A percentile compares a stretch with the other conserved stretches of the same genome.
Conservation (phyloP, 2,888 invertebrate species). For the Clusia tigrina region DNA sequence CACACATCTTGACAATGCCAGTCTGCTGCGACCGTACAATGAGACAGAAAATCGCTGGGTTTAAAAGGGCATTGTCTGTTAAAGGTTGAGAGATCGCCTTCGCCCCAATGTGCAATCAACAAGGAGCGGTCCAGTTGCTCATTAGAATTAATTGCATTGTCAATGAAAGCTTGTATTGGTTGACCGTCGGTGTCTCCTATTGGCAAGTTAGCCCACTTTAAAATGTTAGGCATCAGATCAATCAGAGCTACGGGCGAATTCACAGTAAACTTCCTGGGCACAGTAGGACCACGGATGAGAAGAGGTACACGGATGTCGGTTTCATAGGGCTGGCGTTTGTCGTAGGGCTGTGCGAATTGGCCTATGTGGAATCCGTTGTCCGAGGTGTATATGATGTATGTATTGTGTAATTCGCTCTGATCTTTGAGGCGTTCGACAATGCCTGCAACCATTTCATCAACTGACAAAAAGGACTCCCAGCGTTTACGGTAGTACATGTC, state of each 20-base stretch:
- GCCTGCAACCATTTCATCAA: slow-evolving; percentile 82
- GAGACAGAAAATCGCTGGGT: slow-evolving; percentile 65
- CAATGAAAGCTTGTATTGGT: slow-evolving; percentile 64
- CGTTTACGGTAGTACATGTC: slow-evolving; percentile 77
- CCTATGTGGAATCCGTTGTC: slow-evolving; percentile 94
- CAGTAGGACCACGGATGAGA: slow-evolving; percentile 76
- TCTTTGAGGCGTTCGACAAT: slow-evolving; percentile 69
- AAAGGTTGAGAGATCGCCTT: slow-evolving; percentile 69
- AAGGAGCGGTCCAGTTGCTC: slow-evolving; percentile 66
- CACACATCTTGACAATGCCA: slow-evolving; percentile 87
- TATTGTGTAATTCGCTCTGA: slow-evolving; percentile 71
- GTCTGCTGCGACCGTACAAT: slow-evolving; percentile 71
- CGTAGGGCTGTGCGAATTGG: slow-evolving; percentile 86
- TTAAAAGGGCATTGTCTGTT: slow-evolving; percentile 73
- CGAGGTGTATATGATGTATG: slow-evolving; percentile 84
- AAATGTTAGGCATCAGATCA: slow-evolving; percentile 86
- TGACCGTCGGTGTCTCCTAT: slow-evolving; percentile 72
- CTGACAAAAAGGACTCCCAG: slow-evolving; percentile 83
- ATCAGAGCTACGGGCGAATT: slow-evolving; percentile 74
- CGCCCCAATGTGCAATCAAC: slow-evolving; percentile 85
- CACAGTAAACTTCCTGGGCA: slow-evolving; percentile 66
- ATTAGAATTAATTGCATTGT: slow-evolving; percentile 36
- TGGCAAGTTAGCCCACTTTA: slow-evolving; percentile 72
- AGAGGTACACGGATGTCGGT: slow-evolving; percentile 87
- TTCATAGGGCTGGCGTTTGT: slow-evolving; percentile 91